Evolutionary conservation across 2,888 invertebrate species (phyloP).

Genomic region (Nymphalis polychloros): DNA sequence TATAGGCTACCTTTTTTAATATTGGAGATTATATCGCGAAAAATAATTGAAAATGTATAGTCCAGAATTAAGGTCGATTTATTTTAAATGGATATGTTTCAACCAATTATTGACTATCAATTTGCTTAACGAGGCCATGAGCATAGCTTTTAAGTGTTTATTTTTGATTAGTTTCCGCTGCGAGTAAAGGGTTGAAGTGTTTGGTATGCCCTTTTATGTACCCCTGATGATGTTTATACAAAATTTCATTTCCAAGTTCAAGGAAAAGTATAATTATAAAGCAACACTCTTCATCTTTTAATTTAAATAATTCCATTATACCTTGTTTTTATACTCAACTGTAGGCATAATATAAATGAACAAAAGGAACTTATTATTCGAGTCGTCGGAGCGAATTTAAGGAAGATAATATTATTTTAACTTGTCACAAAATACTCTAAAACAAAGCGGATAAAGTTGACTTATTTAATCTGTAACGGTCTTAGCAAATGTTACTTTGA

Average conservation of each 20-base stretch:
- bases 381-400: slow-evolving; percentile 13
- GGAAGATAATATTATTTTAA: slow-evolving; percentile 12
- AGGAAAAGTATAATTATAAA: slow-evolving; percentile 16
- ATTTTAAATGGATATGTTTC: background rate
- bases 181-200: too few relatives aligned
- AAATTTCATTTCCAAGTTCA: background rate
- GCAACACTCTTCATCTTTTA: slow-evolving; percentile 22
- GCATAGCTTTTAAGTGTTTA: too few relatives aligned
- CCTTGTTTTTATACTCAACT: slow-evolving; percentile 12
- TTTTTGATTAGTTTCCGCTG: too few relatives aligned
- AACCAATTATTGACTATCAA: too few relatives aligned
- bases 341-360: slow-evolving; percentile 26
- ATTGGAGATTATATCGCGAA: slow-evolving; percentile 2
- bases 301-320: slow-evolving; percentile 17
- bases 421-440: background rate
- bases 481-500: too few relatives aligned
- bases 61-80: slow-evolving; percentile 3
- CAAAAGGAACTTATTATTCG: slow-evolving; percentile 21
- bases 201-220: too few relatives aligned
- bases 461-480: too few relatives aligned
- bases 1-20: slow-evolving; percentile 24
- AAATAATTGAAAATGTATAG: slow-evolving; percentile 7
- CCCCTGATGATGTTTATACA: too few relatives aligned
- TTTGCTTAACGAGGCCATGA: too few relatives aligned
- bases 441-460: background rate